phyloP scores from a whole-genome alignment of 2,888 invertebrate species.

The Aphidoletes aphidimyza region DNA sequence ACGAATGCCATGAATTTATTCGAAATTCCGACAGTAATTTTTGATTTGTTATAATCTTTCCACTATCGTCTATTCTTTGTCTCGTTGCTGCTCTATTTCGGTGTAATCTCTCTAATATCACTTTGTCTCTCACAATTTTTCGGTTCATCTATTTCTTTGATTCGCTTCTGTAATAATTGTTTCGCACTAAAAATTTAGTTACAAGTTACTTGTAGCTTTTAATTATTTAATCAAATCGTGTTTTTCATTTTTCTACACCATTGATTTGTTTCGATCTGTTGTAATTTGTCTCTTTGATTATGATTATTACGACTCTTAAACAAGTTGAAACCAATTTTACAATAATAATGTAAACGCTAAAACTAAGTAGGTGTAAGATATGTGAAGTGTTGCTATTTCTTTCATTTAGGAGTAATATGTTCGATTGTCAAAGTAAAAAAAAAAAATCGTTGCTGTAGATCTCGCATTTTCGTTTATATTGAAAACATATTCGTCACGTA shows the following conservation, averaged over 20 bases:
- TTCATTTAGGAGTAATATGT: background rate
- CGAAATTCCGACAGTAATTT: background rate
- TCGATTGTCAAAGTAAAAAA: background rate
- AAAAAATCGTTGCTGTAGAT: background rate
- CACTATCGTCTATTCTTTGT: background rate
- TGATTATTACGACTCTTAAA: too few relatives aligned
- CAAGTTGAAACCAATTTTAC: too few relatives aligned
- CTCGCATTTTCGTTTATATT: background rate
- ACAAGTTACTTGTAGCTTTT: background rate
- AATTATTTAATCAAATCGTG: too few relatives aligned
- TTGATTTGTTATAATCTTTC: background rate
- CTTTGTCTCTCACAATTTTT: background rate
- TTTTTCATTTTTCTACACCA: background rate
- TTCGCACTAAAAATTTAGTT: background rate
- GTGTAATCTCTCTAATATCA: background rate
- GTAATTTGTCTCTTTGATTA: too few relatives aligned
- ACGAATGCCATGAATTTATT: background rate
- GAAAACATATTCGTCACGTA: background rate
- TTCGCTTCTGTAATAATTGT: constrained; percentile 1
- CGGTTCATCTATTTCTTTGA: background rate
- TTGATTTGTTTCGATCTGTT: background rate
- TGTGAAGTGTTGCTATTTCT: background rate
- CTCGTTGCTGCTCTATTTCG: background rate
- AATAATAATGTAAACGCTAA: too few relatives aligned
- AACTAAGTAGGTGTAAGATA: too few relatives aligned